Conservation (phyloP, 2,888 invertebrate species). For the Aleiodes leptofemur region DNA sequence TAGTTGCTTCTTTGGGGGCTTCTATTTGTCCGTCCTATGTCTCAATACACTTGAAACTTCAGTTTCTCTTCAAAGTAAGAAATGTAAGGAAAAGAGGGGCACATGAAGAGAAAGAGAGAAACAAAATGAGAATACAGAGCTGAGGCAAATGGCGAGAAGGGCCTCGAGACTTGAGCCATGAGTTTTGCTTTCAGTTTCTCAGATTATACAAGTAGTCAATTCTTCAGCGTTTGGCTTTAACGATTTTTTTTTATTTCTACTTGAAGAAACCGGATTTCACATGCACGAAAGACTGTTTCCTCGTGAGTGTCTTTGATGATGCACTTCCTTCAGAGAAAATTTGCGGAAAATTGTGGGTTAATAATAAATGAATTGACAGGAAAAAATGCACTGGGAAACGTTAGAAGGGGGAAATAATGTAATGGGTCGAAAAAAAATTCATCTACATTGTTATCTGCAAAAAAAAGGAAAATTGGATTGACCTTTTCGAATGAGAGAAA, state of each 20-base stretch:
- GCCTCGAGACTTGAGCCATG: constrained; percentile 62
- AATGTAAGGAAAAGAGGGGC: constrained; percentile 39
- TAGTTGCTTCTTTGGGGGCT: constrained; percentile 63
- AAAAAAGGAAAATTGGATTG: no score
- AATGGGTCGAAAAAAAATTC: no score
- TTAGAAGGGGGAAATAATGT: neutral
- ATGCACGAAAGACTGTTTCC: constrained; percentile 71
- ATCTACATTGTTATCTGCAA: neutral
- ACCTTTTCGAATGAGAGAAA: no score
- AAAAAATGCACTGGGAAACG: constrained; percentile 41
- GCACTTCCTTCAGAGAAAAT: constrained; percentile 33
- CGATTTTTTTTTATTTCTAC: constrained; percentile 57
- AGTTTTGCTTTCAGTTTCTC: constrained; percentile 49
- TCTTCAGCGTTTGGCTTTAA: constrained; percentile 42
- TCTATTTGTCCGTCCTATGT: constrained; percentile 67
- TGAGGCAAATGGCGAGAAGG: constrained; percentile 57
- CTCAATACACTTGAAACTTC: constrained; percentile 62
- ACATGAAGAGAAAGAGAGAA: constrained; percentile 60
- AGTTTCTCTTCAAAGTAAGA: constrained; percentile 33
- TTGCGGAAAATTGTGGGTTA: neutral
- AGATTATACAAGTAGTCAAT: constrained; percentile 54
- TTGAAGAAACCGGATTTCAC: constrained; percentile 74
- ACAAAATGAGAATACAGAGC: constrained; percentile 57
- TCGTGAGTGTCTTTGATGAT: constrained; percentile 55
- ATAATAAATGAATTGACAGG: no score